Evolutionary conservation across 2,113 vertebrate genomes (phyloP).

Genomic region (Salvelinus fontinalis): DNA sequence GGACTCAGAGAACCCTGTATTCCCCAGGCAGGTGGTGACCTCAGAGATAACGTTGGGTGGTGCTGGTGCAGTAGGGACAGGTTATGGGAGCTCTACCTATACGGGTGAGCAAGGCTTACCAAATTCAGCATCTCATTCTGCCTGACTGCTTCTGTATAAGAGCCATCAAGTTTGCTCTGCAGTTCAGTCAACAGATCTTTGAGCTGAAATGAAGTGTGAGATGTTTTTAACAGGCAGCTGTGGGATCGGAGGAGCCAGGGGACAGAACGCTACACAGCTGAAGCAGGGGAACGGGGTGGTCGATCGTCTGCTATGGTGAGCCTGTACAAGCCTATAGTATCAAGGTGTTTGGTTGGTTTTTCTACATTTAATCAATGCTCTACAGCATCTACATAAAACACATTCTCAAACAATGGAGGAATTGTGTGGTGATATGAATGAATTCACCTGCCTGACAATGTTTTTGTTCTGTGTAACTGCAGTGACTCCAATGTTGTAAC

Average conservation of each 20-base stretch:
- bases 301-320: background rate
- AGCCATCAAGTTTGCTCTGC: slow-evolving; percentile 99
- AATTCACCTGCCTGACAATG: background rate
- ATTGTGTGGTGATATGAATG: no score
- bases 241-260: slow-evolving; percentile 19
- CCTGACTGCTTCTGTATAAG: slow-evolving; percentile 97
- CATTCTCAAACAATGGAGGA: no score
- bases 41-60: background rate
- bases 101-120: slow-evolving; percentile 82
- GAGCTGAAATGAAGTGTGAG: slow-evolving; percentile 98
- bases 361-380: no score
- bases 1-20: background rate
- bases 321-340: slow-evolving; percentile 13
- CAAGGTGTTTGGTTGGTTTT: no score
- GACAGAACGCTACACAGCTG: slow-evolving; percentile 10
- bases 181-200: slow-evolving; percentile 99
- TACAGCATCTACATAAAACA: no score
- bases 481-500: background rate
- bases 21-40: background rate
- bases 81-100: slow-evolving; percentile 42
- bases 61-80: background rate
- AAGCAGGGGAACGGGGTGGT: background rate
- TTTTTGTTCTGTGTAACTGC: slow-evolving; percentile 4
- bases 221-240: slow-evolving; percentile 66
- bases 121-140: slow-evolving; percentile 99